Evolutionary conservation across 2,888 invertebrate species (phyloP), one percentile per base, ranked within the genome.

Genomic region (Agapostemon virescens): DNA sequence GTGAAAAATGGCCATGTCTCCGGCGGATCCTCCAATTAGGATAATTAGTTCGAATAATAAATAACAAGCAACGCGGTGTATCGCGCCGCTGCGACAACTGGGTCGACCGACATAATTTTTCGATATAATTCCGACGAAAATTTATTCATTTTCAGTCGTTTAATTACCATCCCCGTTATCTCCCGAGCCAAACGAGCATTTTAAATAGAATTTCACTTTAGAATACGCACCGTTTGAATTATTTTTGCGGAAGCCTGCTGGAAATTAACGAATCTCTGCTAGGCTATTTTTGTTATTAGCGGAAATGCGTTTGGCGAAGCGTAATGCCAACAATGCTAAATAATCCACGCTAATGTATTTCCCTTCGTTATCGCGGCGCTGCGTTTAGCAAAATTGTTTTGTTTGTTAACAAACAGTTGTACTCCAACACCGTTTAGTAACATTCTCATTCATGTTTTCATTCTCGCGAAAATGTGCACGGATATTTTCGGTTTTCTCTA

Each of bases 21-120:
- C 23, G 55, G 38, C 30, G 55, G 38, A 26, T 73, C 36, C 17
- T 49, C 64, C 72, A 73, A 73, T 73, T 73, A 66, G 66, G 38
- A n/a, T 73, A 64, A 73, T 66, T 73, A 33, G 49, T 38, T 30
- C 26, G 49, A n/a, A 66, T 42, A 49, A 30, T 38, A 66, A 61
- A 61, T 33, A 61, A 61, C 61, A 33, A 61, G 61, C 61, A 61
- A 61, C 61, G 20, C 30, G 2, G 6, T 55, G 26, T 55, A 55
- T 2, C 15, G 26, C 17, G 30, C 30, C 9, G 20, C 20, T 11
- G 9, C 33, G 33, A 11, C 9, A 61, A 61, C 61, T 61, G 61
- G 61, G 61, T 61, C 61, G 17, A 33, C 61, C 11, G 33, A 33
- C 11, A 61, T 1, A 20, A 61, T 33, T 30, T 33, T 17, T 33